Base-by-base conservation (phyloP, 2,797 vertebrate species). In the Enteromius argenteus region DNA sequence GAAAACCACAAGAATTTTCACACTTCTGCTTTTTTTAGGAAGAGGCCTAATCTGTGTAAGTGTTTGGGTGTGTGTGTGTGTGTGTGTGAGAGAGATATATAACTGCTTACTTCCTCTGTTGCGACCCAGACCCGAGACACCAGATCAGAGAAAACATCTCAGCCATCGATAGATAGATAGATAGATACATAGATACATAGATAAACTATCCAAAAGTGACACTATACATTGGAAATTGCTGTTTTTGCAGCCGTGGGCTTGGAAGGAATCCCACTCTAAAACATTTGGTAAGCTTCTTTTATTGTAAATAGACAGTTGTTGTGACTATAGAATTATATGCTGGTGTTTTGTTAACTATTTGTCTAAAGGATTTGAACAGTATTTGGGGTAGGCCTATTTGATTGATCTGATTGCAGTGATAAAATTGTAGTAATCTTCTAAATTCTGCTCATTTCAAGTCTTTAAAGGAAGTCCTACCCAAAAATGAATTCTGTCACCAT, bases 11-110 rank as follows among this genome's bases (percentile, higher is more conserved):
- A 60, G 21, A 69, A 21, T 4, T 35, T 67, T 86, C 73, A 84
- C 85, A 86, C 77, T 89, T 89, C 88, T 88, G 85, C 72, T 87
- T 87, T 86, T 53, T 49, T 44, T 0, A 49, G 42, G 35, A 35
- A 17, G 4, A 37, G 51, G 64, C 56, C 27, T 49, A 66, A 53
- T 72, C 21, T 46, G n/a, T 78, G 64, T 39, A 6, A 39, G 77
- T 74, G 67, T 79, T 27, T 56, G 27, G 23, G 74, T 62, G 35
- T 17, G 62, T 19, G 32, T 3, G 37, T 62, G 75, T 85, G 67
- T 21, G 17, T n/a, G 37, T 4, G 39, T 0, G 37, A 0, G 62
- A 3, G 46, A 32, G 49, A 30, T 32, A 4, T 87, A 66, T 73
- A 77, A 74, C 67, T 86, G 81, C 44, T 37, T 23, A 86, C 86